Percentiles rank a stretch among this genome's conserved stretches.
Conservation (phyloP, 2,113 vertebrate genomes). For the Neogale vison region DNA sequence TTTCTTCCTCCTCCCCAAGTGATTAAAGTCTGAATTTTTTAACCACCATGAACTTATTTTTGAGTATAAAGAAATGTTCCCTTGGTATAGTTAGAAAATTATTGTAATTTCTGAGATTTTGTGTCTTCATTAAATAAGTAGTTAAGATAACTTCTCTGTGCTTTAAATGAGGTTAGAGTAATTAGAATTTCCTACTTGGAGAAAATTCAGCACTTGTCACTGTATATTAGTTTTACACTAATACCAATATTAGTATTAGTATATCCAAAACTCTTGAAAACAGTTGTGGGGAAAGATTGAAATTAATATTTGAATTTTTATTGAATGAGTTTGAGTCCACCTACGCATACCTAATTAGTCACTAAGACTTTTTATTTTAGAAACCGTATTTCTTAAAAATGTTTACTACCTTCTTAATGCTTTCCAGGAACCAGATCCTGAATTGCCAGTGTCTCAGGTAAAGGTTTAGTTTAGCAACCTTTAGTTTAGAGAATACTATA, state of each 20-base stretch:
- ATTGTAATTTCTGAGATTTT: not conserved
- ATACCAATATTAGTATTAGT: not conserved
- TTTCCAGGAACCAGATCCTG: conserved; percentile 88
- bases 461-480: conserved; percentile 68
- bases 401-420: conserved; percentile 79
- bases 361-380: conserved; percentile 52
- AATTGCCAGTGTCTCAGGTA: conserved; percentile 91
- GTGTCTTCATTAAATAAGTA: not conserved
- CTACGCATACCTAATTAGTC: not conserved
- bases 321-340: conserved; percentile 23
- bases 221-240: not conserved
- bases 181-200: conserved; percentile 27
- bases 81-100: conserved; percentile 47
- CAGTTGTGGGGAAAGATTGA: conserved; percentile 5
- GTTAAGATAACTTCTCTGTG: not conserved
- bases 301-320: conserved; percentile 46
- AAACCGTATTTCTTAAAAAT: conserved; percentile 69
- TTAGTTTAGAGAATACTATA: conserved; percentile 55
- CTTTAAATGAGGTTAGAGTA: conserved; percentile 24
- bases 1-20: conserved; percentile 15
- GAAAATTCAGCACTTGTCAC: not conserved
- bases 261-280: not conserved
- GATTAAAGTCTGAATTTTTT: conserved; percentile 45
- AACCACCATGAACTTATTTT: conserved; percentile 1
- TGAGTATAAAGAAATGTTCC: not conserved